These are phyloP conservation scores for Telmatochromis sp. DNA, from an alignment of 2,113 vertebrate species.

Conservation along the genomic window DNA sequence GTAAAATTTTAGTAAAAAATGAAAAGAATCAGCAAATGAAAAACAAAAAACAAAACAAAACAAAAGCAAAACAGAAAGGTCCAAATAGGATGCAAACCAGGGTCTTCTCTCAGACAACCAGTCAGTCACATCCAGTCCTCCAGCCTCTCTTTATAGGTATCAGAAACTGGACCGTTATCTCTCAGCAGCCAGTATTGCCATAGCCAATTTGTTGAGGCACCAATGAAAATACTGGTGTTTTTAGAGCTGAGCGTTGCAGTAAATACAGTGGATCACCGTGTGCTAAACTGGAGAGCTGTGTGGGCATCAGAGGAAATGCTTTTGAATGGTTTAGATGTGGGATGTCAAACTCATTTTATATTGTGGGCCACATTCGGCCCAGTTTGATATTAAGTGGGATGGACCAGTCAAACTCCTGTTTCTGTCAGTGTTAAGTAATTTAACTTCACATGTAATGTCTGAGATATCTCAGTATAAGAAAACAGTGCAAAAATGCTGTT, in stretches of 20 bases:
- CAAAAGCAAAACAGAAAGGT: not conserved
- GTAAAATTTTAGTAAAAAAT: not conserved
- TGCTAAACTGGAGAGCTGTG: not conserved
- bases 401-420: not conserved
- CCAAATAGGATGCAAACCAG: not conserved
- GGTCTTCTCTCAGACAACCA: not conserved
- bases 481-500: not conserved
- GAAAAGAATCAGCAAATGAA: not conserved
- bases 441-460: not conserved
- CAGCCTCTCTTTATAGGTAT: not conserved
- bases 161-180: not conserved
- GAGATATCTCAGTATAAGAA: not conserved
- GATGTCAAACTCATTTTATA: not conserved
- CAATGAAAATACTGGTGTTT: not conserved
- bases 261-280: not conserved
- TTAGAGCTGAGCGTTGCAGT: not conserved
- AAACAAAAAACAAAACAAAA: rapidly evolving
- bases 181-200: not conserved
- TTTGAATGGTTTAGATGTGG: not conserved
- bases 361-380: not conserved
- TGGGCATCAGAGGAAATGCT: not conserved
- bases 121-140: not conserved
- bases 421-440: not conserved
- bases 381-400: not conserved
- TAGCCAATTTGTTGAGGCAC: not conserved